Base-by-base conservation (phyloP, 2,888 invertebrate genomes). In the Archips xylosteana region DNA sequence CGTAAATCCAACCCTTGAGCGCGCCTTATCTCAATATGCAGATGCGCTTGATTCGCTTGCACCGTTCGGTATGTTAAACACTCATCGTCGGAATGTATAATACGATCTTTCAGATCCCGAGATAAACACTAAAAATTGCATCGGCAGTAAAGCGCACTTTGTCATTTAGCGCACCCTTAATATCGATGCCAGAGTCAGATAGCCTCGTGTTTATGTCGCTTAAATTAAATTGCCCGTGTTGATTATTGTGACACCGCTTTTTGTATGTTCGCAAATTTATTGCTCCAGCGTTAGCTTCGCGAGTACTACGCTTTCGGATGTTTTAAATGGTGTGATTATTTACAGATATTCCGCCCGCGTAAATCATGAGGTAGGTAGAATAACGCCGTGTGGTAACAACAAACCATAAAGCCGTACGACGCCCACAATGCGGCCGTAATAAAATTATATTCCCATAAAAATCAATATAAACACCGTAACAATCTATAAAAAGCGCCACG, bases 151-250 rank as follows among this genome's bases (percentile, higher is more conserved):
- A 91, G 81, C 86, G 90, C 90, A 90, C 87, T 94, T 92, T 92
- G 92, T 94, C 93, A 92, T 93, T 92, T 91, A 91, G 85, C 89
- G 88, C 91, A 85, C 88, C 91, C 89, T 93, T 91, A 89, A 89
- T 89, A 92, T 92, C 92, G 92, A 94, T 92, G 89, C 87, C 87
- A 84, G 87, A 82, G 88, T 87, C 88, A 92, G 92, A 93, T 92
- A 91, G 85, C 85, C 80, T 79, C 87, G 88, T 91, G 92, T 92
- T 92, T 91, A 92, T 90, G 92, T 94, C 92, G 87, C 89, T 91
- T 90, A 87, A 90, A 92, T 92, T 92, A 92, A 93, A 92, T 92
- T 88, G 89, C 91, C 84, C 82, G 87, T 85, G 89, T 90, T 92
- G 90, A 91, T 92, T 91, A 89, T 91, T 88, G 86, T 89, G 90